Conservation (phyloP, 2,888 invertebrate genomes). For the Galeruca laticollis region DNA sequence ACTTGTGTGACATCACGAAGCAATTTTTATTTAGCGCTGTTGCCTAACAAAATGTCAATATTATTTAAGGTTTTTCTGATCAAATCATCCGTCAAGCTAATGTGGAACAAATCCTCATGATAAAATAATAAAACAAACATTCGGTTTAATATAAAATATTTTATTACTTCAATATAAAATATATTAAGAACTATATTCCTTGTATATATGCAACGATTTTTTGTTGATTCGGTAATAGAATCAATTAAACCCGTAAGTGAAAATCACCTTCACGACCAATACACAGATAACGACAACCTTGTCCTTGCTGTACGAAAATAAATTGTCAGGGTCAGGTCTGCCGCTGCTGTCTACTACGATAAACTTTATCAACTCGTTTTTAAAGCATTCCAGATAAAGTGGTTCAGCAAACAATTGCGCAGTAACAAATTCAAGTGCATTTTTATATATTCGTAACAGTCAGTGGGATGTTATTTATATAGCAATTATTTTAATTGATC, state of each 20-base stretch:
- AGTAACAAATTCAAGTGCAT: constrained; percentile 4
- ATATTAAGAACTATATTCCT: too few species aligned
- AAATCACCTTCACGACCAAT: constrained; percentile 34
- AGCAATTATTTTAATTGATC: background rate
- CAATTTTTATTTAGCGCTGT: too few species aligned
- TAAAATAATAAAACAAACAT: too few species aligned
- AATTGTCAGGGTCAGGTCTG: constrained; percentile 65
- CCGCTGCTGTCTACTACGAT: constrained; percentile 39
- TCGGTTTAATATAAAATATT: too few species aligned
- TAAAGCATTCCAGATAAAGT: constrained; percentile 12
- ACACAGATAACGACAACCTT: constrained; percentile 51
- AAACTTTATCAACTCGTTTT: constrained; percentile 36
- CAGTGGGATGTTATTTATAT: background rate
- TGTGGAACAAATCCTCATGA: too few species aligned
- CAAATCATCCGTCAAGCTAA: too few species aligned
- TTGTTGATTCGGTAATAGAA: constrained; percentile 19
- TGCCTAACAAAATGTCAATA: too few species aligned
- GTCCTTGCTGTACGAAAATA: constrained; percentile 59
- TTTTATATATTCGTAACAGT: background rate
- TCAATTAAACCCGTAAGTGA: constrained; percentile 22
- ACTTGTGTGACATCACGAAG: too few species aligned
- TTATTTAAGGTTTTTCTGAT: too few species aligned
- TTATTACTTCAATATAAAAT: too few species aligned
- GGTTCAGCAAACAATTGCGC: constrained; percentile 18
- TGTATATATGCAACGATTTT: too few species aligned